Evolutionary conservation across 2,888 invertebrate species (phyloP), one percentile per base, ranked within the genome.

Genomic region (Spisula solida): DNA sequence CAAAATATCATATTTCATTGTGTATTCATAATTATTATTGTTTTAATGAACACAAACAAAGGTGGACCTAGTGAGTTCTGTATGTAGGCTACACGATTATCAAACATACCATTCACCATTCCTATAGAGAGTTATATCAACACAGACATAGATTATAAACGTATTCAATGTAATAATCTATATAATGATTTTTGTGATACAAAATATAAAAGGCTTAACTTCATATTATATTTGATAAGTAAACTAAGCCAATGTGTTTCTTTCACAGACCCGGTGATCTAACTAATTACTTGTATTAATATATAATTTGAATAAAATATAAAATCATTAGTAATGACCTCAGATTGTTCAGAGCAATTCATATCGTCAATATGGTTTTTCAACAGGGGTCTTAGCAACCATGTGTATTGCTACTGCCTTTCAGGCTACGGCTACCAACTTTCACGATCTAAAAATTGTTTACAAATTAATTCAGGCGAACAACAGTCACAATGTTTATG

Each of bases 151-250:
- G 25, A 25, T n/a, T 66, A 66, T 25, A 25, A n/a, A 66, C 10
- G 25, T 10, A 25, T 66, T 66, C 12, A 66, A 25, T 25, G 25
- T 66, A 25, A 25, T 25, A 66, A 66, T 66, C 60, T 66, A 66
- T 66, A 66, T 66, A 66, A 66, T 66, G 60, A 66, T 66, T 66
- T n/a, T 66, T 66, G n/a, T 66, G 25, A 25, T n/a, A 66, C 60
- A 66, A 66, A 66, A 66, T 66, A 25, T 25, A 66, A 18, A 0
- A 25, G 60, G 60, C 25, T 66, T 66, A 66, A 66, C 60, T 66
- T 66, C 20, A 66, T 66, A 66, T 25, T 66, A 8, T 66, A 25
- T 66, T 66, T n/a, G 60, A 66, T 66, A 66, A 66, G 60, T 66
- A 66, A 66, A 66, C 25, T 66, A 25, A 66, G 25, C 8, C 25